A percentile compares a stretch with the other conserved stretches of the same genome.
These are phyloP conservation scores for Capromys pilorides DNA, from an alignment of 2,797 vertebrate species.

Conservation along the genomic window DNA sequence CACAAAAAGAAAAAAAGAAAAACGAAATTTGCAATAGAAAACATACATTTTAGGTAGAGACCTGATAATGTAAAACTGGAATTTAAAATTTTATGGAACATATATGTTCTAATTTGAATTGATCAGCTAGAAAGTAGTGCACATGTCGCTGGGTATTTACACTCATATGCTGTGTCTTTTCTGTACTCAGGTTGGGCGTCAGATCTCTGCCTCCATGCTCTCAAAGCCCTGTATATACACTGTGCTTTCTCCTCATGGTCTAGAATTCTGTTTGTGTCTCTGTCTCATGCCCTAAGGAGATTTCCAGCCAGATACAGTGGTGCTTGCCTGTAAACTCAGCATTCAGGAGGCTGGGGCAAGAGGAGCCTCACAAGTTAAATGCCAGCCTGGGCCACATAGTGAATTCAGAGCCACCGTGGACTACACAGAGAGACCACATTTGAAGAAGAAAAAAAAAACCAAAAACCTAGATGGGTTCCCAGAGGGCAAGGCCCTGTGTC, in stretches of 20 bases:
- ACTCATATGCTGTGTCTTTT: neutral
- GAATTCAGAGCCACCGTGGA: neutral
- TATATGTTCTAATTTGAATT: neutral
- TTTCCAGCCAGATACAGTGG: neutral
- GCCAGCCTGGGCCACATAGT: neutral
- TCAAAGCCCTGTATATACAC: neutral
- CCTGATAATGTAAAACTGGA: slow-evolving; percentile 9
- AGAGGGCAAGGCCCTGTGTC: neutral
- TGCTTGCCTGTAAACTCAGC: neutral
- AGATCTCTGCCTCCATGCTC: neutral
- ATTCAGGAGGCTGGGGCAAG: neutral
- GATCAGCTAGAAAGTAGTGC: neutral
- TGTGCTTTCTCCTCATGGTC: neutral
- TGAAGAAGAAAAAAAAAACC: neutral
- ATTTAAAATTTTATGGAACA: neutral
- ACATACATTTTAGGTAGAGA: neutral
- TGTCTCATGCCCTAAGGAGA: neutral
- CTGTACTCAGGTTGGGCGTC: neutral
- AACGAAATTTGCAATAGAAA: neutral
- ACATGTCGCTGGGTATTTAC: neutral
- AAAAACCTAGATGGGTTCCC: neutral
- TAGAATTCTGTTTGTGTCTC: neutral
- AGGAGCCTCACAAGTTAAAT: neutral
- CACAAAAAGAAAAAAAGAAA: no score
- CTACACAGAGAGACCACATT: neutral